Conservation (phyloP, 2,797 vertebrate species). For the Carapus acus region DNA sequence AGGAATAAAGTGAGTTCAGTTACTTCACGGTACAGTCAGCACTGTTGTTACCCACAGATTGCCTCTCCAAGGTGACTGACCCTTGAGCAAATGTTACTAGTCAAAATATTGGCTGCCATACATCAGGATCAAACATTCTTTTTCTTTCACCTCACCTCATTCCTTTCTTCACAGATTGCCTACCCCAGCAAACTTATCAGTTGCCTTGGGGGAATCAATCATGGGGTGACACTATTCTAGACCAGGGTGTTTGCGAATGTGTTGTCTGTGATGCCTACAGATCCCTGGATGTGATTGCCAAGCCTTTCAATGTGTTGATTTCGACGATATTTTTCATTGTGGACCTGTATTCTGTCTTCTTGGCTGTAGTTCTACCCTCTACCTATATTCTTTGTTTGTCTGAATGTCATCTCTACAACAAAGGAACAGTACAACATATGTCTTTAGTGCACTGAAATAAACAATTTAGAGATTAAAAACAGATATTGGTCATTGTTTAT, state of each 20-base stretch:
- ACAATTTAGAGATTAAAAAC: too few relatives aligned
- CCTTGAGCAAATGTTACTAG: constrained; percentile 60
- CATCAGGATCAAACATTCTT: constrained; percentile 59
- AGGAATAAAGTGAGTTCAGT: constrained; percentile 25
- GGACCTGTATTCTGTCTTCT: constrained; percentile 46
- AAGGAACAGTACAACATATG: constrained; percentile 39
- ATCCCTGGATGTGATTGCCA: constrained; percentile 63
- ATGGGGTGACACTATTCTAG: constrained; percentile 61
- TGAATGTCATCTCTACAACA: constrained; percentile 32
- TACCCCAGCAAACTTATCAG: constrained; percentile 68
- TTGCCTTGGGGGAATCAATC: constrained; percentile 69
- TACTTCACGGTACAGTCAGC: constrained; percentile 54
- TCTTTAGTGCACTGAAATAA: too few relatives aligned
- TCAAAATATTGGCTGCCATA: constrained; percentile 60
- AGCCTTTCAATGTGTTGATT: constrained; percentile 61
- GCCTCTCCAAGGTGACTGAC: constrained; percentile 63
- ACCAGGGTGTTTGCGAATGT: constrained; percentile 65
- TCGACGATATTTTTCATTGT: constrained; percentile 67
- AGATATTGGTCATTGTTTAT: too few relatives aligned
- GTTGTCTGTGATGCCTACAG: constrained; percentile 65
- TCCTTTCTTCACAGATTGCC: constrained; percentile 65
- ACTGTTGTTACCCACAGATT: constrained; percentile 54
- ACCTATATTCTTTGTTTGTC: constrained; percentile 4
- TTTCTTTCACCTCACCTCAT: constrained; percentile 55
- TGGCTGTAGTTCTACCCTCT: constrained; percentile 24